A percentile compares a stretch with the other conserved stretches of the same genome.
Conservation (phyloP, 2,113 vertebrate genomes). For the Elaphurus davidianus region DNA sequence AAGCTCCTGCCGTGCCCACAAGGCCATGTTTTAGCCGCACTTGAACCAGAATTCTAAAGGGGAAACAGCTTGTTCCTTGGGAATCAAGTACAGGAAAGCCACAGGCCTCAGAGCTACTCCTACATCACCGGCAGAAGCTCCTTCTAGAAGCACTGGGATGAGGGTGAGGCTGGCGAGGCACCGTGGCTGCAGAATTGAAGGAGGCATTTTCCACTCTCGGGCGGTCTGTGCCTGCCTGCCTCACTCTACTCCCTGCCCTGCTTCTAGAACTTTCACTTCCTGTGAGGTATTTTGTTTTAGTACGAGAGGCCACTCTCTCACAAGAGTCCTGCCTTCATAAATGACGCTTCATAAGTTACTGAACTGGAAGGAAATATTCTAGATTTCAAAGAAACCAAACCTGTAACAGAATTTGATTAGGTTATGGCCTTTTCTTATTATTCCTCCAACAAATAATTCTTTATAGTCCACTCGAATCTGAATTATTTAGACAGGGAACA, state of each 20-base stretch:
- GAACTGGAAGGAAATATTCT: background rate
- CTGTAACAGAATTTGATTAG: background rate
- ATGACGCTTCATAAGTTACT: background rate
- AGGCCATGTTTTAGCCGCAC: background rate
- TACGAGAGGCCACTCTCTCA: background rate
- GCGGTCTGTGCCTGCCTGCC: background rate
- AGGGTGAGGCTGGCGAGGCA: rapidly evolving
- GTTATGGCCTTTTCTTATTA: background rate
- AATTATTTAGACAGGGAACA: background rate
- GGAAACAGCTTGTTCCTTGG: background rate
- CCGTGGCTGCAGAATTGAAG: background rate
- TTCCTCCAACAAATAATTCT: background rate
- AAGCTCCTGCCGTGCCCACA: background rate
- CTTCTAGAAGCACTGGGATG: background rate
- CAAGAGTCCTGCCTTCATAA: background rate
- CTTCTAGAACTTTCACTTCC: background rate
- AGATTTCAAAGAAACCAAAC: conserved; percentile 9
- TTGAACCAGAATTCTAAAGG: background rate
- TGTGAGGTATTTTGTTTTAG: background rate
- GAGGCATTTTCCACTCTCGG: background rate
- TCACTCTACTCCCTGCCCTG: background rate
- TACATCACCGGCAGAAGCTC: background rate
- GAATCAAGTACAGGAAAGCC: background rate
- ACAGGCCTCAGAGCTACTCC: background rate
- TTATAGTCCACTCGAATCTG: background rate